These are phyloP conservation scores for Hipparchia sbordonii DNA, from an alignment of 2,888 invertebrate species.

Conservation along the genomic window DNA sequence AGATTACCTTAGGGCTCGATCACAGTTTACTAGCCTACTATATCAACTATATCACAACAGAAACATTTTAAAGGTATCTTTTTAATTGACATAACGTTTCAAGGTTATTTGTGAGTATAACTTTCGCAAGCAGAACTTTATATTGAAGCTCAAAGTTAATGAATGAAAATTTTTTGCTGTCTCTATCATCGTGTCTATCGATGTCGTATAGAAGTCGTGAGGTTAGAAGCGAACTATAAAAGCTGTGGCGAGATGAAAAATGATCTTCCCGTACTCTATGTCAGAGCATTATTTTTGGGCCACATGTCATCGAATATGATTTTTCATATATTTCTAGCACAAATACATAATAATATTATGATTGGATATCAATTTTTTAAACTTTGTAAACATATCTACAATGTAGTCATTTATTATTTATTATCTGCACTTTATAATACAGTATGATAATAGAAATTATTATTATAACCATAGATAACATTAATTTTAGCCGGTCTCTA, in stretches of 20 bases:
- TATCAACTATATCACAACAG: not conserved
- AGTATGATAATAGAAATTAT: not conserved
- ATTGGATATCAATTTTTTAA: slow-evolving; percentile 10
- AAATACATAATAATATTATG: not conserved
- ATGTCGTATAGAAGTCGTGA: slow-evolving; percentile 4
- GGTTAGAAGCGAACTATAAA: slow-evolving; percentile 25
- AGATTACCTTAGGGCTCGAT: too few species aligned
- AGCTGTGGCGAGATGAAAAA: slow-evolving; percentile 44
- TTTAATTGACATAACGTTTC: not conserved
- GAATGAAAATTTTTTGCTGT: too few species aligned
- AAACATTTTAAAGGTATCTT: not conserved
- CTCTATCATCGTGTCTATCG: not conserved
- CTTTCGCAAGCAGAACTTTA: too few species aligned
- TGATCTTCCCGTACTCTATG: slow-evolving; percentile 40
- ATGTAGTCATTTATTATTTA: not conserved
- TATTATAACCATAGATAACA: too few species aligned
- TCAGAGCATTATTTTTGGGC: slow-evolving; percentile 42
- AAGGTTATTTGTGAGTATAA: not conserved
- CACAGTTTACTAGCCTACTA: too few species aligned
- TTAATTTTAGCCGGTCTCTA: not conserved
- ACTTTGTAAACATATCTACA: not conserved
- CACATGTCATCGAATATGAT: slow-evolving; percentile 39
- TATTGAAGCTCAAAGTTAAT: too few species aligned
- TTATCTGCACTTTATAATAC: slow-evolving; percentile 6
- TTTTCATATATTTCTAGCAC: slow-evolving; percentile 37